Evolutionary conservation across 2,797 vertebrate genomes (phyloP).

Genomic region (Muscicapa comitata): DNA sequence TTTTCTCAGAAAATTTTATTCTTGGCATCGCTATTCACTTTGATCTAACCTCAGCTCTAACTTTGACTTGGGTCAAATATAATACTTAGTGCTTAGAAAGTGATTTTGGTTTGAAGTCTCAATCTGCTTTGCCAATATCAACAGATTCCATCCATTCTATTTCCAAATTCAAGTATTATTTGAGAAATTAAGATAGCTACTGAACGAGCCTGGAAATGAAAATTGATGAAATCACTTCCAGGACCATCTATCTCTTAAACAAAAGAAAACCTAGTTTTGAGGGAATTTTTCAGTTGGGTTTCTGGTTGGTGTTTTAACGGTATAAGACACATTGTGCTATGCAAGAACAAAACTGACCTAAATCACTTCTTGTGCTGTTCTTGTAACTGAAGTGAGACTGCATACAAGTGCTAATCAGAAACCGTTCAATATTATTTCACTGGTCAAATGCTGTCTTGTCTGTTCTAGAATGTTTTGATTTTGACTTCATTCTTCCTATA

Average conservation of each 20-base stretch:
- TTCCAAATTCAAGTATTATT: neutral
- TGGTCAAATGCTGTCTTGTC: neutral
- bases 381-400: neutral
- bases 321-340: neutral
- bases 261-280: neutral
- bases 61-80: neutral
- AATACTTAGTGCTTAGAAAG: neutral
- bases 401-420: neutral
- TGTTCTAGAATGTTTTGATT: neutral
- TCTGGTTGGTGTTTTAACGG: neutral
- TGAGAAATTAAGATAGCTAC: neutral
- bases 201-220: neutral
- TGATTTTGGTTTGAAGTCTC: neutral
- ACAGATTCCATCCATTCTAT: neutral
- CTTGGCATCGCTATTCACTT: neutral
- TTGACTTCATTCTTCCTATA: neutral
- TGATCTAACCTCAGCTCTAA: neutral
- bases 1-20: neutral
- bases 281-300: accelerated
- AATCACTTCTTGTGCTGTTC: neutral
- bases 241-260: neutral
- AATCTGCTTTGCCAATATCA: neutral
- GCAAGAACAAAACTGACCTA: neutral
- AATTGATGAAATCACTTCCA: neutral
- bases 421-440: neutral